Conservation (phyloP, 2,113 vertebrate species). For the Eleginops maclovinus region DNA sequence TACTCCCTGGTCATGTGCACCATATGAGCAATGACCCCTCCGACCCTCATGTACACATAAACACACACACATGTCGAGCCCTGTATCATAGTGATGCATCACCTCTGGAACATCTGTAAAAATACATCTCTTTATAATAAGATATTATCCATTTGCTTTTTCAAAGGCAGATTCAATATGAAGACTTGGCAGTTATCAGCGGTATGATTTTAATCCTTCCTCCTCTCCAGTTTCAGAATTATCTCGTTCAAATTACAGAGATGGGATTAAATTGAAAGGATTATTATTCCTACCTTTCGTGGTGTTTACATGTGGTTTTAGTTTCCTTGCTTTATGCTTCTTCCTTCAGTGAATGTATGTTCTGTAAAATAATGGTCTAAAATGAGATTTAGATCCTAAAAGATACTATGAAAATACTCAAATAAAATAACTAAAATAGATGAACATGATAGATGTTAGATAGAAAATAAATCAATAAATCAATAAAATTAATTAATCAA, state of each 20-base stretch:
- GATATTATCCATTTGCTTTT: slow-evolving; percentile 1
- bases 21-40: slow-evolving; percentile 36
- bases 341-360: neutral
- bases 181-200: neutral
- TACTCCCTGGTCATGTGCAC: slow-evolving; percentile 37
- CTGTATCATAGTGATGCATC: slow-evolving; percentile 43
- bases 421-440: neutral
- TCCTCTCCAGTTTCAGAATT: neutral
- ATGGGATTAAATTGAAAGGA: neutral
- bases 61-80: slow-evolving; percentile 27
- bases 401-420: neutral
- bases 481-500: too few species aligned
- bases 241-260: neutral
- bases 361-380: neutral
- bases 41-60: neutral
- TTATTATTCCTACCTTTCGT: neutral
- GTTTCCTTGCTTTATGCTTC: neutral
- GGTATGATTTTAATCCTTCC: slow-evolving; percentile 11
- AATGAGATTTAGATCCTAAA: neutral
- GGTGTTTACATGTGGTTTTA: neutral
- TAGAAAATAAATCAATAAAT: too few species aligned
- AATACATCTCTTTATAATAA: slow-evolving; percentile 32
- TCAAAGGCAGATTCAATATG: neutral
- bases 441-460: too few species aligned
- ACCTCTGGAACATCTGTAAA: slow-evolving; percentile 25